Evolutionary conservation across 2,113 vertebrate species (phyloP).

Genomic region (Istiophorus platypterus): DNA sequence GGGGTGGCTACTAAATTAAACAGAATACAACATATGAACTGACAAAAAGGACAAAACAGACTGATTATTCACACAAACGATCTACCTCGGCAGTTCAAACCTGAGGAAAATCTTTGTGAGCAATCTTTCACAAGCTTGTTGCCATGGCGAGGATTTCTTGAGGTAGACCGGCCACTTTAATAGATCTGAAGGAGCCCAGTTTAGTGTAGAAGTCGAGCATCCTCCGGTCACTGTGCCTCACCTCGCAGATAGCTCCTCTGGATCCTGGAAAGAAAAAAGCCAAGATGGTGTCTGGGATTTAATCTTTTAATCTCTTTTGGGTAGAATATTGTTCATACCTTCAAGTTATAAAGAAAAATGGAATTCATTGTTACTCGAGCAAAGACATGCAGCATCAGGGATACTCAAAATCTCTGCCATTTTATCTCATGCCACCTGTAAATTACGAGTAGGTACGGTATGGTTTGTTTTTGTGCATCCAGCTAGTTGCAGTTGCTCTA

Average conservation of each 20-base stretch:
- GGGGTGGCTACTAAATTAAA: not conserved
- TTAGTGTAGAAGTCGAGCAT: constrained; percentile 94
- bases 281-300: not conserved
- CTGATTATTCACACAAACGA: not conserved
- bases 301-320: not conserved
- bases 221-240: constrained; percentile 90
- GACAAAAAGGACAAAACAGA: not conserved
- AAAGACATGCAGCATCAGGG: too few species aligned
- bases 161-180: constrained; percentile 89
- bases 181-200: constrained; percentile 90
- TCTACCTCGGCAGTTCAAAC: constrained; percentile 7
- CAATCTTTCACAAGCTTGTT: constrained; percentile 84
- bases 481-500: too few species aligned
- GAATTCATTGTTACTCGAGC: too few species aligned
- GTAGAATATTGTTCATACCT: not conserved
- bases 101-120: not conserved
- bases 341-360: too few species aligned
- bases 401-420: not conserved
- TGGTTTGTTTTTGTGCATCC: not conserved
- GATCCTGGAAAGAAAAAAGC: constrained; percentile 87
- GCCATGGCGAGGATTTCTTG: constrained; percentile 91
- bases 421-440: not conserved
- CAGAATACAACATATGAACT: not conserved
- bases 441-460: not conserved
- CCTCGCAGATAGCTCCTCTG: constrained; percentile 93